Evolutionary conservation across 2,888 invertebrate species (phyloP), one percentile per base, ranked within the genome.

Genomic region (Arge pagana): DNA sequence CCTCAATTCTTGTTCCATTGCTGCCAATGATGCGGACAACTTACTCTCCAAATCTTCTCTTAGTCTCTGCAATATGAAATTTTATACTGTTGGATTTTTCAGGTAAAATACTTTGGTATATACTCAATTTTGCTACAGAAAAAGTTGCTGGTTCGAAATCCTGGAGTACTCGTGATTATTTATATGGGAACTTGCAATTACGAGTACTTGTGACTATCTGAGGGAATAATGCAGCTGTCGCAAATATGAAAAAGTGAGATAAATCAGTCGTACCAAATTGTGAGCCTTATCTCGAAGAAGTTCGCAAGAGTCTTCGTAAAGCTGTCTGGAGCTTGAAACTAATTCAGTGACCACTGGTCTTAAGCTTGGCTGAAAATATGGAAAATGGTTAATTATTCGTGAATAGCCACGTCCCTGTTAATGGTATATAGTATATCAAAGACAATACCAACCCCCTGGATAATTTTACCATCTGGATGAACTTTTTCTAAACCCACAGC

Each of bases 391-490:
- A 24, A 33, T 26, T 23, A 19, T 13, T 15, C 28, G 7, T 2
- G 23, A 26, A 26, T 10, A 26, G 11, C 21, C 11, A 11, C 1
- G 30, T 30, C 10, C 5, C 4, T 48, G 37, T 31, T 40, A 7
- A 31, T 42, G 13, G 0, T 10, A 35, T 13, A 52, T 1, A 6
- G 6, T n/a, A n/a, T n/a, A n/a, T n/a, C n/a, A 36, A 36, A 16
- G 16, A 31, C 8, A 16, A 35, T 21, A 70, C 76, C 70, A 67
- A 84, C 83, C 63, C 89, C 87, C 66, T 92, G 88, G 43, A 91
- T 78, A 24, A 94, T 82, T 67, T 87, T 88, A 7, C 93, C 93
- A 52, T 88, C 87, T 0, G 89, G 91, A 80, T 88, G 93, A 72
- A 90, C 83, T 52, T 83, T 82, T 67, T 90, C 89, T 43, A 90